Conservation (phyloP, 2,888 invertebrate genomes). For the Acleris cristana region DNA sequence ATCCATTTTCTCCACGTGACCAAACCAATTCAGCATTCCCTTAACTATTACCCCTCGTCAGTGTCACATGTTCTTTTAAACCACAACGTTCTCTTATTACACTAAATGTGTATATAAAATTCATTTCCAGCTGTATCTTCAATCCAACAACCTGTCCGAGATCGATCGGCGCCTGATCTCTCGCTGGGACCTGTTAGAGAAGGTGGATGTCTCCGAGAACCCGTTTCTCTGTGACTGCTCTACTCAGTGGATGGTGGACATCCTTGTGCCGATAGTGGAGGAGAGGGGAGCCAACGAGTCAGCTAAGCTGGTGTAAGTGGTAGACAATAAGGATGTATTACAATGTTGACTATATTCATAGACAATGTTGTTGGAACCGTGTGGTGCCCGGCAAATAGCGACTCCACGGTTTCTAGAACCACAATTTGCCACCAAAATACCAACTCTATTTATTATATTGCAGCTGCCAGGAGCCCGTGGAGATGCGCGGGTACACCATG, state of each 20-base stretch:
- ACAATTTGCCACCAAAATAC: no score
- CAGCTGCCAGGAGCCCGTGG: conserved; percentile 87
- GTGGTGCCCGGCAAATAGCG: no score
- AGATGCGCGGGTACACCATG: conserved; percentile 85
- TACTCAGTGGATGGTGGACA: conserved; percentile 90
- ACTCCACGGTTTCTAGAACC: no score
- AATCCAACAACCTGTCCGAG: conserved; percentile 88
- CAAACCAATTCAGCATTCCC: no score
- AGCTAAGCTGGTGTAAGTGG: conserved; percentile 75
- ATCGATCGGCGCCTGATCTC: conserved; percentile 86
- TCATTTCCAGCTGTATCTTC: conserved; percentile 85
- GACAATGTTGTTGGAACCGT: no score
- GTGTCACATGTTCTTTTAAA: no score
- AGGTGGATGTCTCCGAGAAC: conserved; percentile 88
- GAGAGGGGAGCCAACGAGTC: conserved; percentile 67
- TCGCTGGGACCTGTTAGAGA: conserved; percentile 88
- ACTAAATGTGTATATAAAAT: no score
- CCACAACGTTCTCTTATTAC: no score
- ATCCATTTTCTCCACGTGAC: no score
- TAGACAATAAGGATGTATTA: not conserved
- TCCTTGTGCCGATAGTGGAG: conserved; percentile 83
- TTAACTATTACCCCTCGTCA: no score
- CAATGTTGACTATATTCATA: no score
- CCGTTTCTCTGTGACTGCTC: conserved; percentile 91
- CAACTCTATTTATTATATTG: conserved; percentile 48